Conservation (phyloP, 1,140 invertebrate genomes). For the Fopius arisanus region DNA sequence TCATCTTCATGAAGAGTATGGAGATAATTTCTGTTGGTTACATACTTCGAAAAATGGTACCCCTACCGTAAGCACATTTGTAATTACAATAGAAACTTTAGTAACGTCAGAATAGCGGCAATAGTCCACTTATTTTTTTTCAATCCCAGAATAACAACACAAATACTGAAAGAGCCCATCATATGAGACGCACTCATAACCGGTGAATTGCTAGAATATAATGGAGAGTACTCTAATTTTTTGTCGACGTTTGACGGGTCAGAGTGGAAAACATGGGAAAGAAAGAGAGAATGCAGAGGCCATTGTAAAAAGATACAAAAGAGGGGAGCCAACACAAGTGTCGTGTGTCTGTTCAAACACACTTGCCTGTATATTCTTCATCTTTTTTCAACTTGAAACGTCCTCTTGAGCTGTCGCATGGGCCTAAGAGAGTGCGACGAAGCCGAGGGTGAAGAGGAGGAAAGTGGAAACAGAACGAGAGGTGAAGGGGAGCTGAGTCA, state of each 20-base stretch:
- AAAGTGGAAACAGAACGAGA: neutral
- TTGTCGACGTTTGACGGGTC: neutral
- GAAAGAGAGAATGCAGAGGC: constrained; percentile 8
- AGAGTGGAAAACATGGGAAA: neutral
- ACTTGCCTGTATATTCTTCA: constrained; percentile 36
- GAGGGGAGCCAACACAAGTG: constrained; percentile 47
- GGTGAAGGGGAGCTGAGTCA: neutral
- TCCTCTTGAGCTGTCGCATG: neutral
- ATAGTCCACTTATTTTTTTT: too few species aligned
- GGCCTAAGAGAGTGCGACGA: neutral
- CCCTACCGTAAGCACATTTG: too few species aligned
- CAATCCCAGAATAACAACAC: too few species aligned
- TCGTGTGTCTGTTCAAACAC: constrained; percentile 57
- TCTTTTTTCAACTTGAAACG: constrained; percentile 17
- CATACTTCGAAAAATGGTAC: too few species aligned
- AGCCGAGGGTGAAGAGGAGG: neutral
- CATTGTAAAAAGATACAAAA: constrained; percentile 54
- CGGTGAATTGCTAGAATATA: neutral
- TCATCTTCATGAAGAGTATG: too few species aligned
- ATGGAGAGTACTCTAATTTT: neutral
- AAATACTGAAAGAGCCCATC: too few species aligned
- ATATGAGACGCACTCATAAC: neutral
- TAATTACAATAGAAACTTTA: too few species aligned
- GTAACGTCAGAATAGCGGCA: too few species aligned
- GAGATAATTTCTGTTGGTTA: too few species aligned